Percentiles rank a stretch among this genome's conserved stretches.
Evolutionary conservation across 2,888 invertebrate species (phyloP).

Genomic region (Machimus atricapillus): DNA sequence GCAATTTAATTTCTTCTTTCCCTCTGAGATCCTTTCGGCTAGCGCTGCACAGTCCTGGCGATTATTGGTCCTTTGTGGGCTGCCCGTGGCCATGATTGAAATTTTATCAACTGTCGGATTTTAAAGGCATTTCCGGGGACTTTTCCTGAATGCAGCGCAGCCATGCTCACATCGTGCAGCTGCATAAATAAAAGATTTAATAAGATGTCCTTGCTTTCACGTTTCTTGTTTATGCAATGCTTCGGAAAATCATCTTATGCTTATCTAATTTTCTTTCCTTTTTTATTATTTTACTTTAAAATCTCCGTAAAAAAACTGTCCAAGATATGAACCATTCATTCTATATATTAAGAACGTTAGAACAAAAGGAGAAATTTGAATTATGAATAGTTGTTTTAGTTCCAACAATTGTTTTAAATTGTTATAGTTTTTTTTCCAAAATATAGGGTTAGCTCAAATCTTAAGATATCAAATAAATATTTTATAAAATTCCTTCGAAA

Average conservation of each 20-base stretch:
- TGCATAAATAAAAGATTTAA: background rate
- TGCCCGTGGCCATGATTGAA: background rate
- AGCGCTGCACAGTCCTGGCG: background rate
- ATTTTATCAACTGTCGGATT: background rate
- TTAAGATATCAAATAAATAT: no score
- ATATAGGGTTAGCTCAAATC: no score
- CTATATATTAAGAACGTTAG: no score
- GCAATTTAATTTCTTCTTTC: background rate
- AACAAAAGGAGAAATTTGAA: no score
- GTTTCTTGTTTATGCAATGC: background rate
- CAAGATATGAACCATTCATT: background rate
- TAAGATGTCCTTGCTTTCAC: background rate
- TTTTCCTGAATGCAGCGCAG: background rate
- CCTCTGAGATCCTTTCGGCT: background rate
- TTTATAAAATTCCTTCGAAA: no score
- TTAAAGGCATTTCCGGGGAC: background rate
- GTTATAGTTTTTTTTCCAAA: no score
- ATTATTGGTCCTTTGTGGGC: background rate
- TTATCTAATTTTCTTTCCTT: background rate
- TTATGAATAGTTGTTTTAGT: no score
- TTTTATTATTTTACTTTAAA: background rate
- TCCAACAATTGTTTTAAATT: no score
- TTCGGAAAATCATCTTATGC: background rate
- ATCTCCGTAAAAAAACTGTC: background rate
- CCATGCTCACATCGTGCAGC: background rate